Conservation (phyloP, 2,888 invertebrate species). For the Meghimatium bilineatum region DNA sequence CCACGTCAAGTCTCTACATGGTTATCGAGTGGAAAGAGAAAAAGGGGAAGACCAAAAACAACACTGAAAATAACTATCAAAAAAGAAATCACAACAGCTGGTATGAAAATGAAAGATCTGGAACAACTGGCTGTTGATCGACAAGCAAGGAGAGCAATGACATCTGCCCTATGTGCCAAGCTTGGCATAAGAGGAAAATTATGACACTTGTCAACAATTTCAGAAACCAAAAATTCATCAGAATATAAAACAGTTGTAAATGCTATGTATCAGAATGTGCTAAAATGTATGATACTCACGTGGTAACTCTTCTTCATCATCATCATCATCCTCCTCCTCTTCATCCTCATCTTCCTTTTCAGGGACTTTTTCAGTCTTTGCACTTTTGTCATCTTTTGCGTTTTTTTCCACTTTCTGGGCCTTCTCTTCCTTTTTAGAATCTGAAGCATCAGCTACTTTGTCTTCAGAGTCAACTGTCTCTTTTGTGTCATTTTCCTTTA, state of each 20-base stretch:
- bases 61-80: too few relatives aligned
- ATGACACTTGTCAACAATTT: neutral
- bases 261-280: neutral
- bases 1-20: too few relatives aligned
- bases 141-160: too few relatives aligned
- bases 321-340: conserved; percentile 54
- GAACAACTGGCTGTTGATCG: too few relatives aligned
- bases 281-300: conserved; percentile 51
- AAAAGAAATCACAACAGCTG: too few relatives aligned
- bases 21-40: too few relatives aligned
- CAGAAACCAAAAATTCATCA: neutral
- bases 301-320: conserved; percentile 59
- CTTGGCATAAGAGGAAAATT: too few relatives aligned
- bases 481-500: conserved; percentile 42
- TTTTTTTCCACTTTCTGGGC: too few relatives aligned
- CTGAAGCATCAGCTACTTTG: conserved; percentile 44
- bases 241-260: neutral
- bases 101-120: too few relatives aligned
- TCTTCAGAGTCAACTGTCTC: conserved; percentile 43
- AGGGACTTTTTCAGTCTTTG: neutral
- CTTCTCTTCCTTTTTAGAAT: neutral
- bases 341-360: conserved; percentile 27
- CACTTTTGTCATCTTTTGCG: conserved; percentile 9
- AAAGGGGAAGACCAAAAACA: too few relatives aligned
- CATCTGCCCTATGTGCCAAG: too few relatives aligned